Base-by-base conservation (phyloP, 2,113 vertebrate genomes). In the Equus quagga region DNA sequence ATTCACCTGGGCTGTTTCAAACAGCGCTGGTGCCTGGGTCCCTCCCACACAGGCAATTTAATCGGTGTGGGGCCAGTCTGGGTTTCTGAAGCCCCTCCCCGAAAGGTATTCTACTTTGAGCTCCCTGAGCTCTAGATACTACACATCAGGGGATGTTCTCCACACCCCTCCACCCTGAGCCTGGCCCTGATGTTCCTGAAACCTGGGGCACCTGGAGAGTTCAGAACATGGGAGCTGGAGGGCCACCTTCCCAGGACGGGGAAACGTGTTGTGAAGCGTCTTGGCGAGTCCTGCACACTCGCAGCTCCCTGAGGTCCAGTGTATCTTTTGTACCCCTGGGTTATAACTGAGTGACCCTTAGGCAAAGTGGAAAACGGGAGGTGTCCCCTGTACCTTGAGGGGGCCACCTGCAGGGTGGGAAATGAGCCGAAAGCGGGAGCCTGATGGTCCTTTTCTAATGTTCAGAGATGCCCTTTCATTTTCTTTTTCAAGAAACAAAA, bases 401-500 rank as follows among this genome's bases (percentile, higher is more conserved):
- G 14, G 36, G 41, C 8, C n/a, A 19, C 70, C 31, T 2, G 8
- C 10, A 13, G 8, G 9, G 31, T 12, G 4, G 41, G 46, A 49
- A 51, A 36, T 10, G 1, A 8, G 73, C 64, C 36, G 3, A 33
- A 58, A 83, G 72, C 44, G 21, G 24, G 73, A 19, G 54, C 75
- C 58, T 46, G 6, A 19, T 46, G 18, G 31, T 44, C 31, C 70
- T 60, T 86, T 51, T 54, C 14, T 41, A 60, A 75, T 49, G 60
- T 80, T 64, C 8, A 49, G 79, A 67, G 6, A 8, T 2, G 8
- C 36, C n/a, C 24, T 75, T 72, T 19, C 73, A 46, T 58, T 58
- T 72, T 44, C 81, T 44, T 93, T 89, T 93, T 75, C 60, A 78
- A 85, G 95, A 56, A 36, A 4, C 21, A 62, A 54, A 83, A 84